Evolutionary conservation across 1,140 invertebrate species (phyloP), one percentile per base, ranked within the genome.

Genomic region (Atta cephalotes): DNA sequence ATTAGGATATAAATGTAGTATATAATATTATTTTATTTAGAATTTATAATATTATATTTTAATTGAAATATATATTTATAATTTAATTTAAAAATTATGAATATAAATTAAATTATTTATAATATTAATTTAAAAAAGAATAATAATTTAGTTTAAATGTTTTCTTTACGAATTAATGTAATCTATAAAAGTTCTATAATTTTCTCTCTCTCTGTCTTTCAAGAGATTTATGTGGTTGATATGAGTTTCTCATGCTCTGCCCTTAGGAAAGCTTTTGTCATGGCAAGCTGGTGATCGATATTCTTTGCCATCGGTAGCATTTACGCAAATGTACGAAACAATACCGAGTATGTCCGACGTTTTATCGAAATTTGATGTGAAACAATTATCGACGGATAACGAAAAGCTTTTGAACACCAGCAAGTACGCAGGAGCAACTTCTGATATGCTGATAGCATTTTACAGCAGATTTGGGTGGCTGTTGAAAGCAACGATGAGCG

Each of bases 401-500:
- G 86, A 86, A 66, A 86, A 49, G 58, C 85, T 92, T 53, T 56
- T 91, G 62, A 93, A 92, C 70, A 68, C 81, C 18, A 89, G 78
- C 84, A 86, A 90, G 70, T 93, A 93, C 49, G 88, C 92, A 31
- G 86, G 90, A 35, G 74, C 89, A 31, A 39, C 92, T 71, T 78
- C 84, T 31, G 86, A 79, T 39, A 68, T 79, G 25, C 31, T 89
- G 16, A 28, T 90, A 21, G 82, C 39, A 49, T 70, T 92, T 39
- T 77, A 87, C 10, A 86, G 87, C 72, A 91, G 80, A 25, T 93
- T 92, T 60, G 85, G 87, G 70, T 94, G 93, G 92, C 60, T 95
- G 18, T 58, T 95, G n/a, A 92, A 85, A 82, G 94, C 94, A 28
- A 65, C 85, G 53, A 3, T 93, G 18, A 78, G 90, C 88, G 94